phyloP scores from a whole-genome alignment of 2,797 vertebrate genomes.

The Coracias cyanogaster region DNA sequence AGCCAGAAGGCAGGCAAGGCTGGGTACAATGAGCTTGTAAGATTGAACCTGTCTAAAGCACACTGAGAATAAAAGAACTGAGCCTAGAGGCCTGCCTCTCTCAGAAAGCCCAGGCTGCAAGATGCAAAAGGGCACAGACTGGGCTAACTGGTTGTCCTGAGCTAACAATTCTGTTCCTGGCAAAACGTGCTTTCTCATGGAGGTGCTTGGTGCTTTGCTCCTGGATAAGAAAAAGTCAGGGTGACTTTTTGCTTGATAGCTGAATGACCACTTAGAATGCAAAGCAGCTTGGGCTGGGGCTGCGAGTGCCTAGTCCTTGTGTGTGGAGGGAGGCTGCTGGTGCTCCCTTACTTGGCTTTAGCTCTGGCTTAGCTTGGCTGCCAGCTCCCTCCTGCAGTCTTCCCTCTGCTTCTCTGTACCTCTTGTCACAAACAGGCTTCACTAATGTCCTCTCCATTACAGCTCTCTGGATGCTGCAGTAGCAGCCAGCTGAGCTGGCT shows the following conservation, averaged over 20 bases:
- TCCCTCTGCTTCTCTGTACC: not conserved
- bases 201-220: not conserved
- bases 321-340: not conserved
- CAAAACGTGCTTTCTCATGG: not conserved
- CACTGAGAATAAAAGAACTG: not conserved
- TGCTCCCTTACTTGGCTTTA: not conserved
- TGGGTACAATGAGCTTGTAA: not conserved
- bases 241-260: not conserved
- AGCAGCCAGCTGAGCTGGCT: not conserved
- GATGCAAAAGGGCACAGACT: not conserved
- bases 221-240: not conserved
- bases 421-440: not conserved
- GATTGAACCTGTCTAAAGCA: not conserved
- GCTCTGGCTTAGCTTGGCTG: not conserved
- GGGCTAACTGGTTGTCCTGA: not conserved
- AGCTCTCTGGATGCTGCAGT: not conserved
- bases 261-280: rapidly evolving
- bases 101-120: not conserved
- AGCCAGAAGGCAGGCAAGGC: not conserved
- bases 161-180: not conserved
- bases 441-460: not conserved
- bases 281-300: not conserved
- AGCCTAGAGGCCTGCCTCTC: not conserved
- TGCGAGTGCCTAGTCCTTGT: not conserved
- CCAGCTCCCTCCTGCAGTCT: not conserved